Evolutionary conservation across 1,140 invertebrate genomes (phyloP), one percentile per base, ranked within the genome.

Genomic region (Drosophila nikananu): DNA sequence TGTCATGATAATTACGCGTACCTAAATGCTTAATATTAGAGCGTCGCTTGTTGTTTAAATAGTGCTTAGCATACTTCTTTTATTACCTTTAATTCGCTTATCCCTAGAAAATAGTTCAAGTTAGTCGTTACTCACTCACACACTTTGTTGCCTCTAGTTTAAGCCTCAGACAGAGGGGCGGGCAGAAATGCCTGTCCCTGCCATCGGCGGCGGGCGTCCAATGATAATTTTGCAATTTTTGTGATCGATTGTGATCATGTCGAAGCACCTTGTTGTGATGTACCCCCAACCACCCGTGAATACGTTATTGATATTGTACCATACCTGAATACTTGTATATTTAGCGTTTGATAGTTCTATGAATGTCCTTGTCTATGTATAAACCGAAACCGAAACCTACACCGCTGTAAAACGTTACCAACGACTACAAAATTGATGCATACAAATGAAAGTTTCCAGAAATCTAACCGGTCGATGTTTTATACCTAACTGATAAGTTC

Each of bases 381-480:
- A 60, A 51, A 58, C 21, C 35, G 68, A 60, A 51, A 58, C 21
- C 35, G 68, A 73, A 73, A 37, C 30, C 55, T 35, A 71, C 71
- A 74, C 72, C 77, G 62, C 64, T 74, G 84, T 87, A 77, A 89
- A 87, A 81, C 57, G 84, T 87, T 81, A 87, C 83, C 83, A 87
- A 80, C 84, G 84, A 87, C 48, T 59, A 49, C 10, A 46, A 48
- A 80, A 58, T 41, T 52, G 48, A 55, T 55, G 30, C 39, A 71
- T 68, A 68, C 49, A 71, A 55, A 77, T 32, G 52, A 25, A n/a
- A 72, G 60, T 77, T 71, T 59, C 51, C 63, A 52, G 41, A 68
- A 55, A 72, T 72, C 59, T 65, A 81, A 54, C 44, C 65, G 67
- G 80, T 77, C 64, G 64, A 89, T 87, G 82, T 83, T 89, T 86